A percentile compares a stretch with the other conserved stretches of the same genome.
These are phyloP conservation scores for Nephrotoma flavescens DNA, from an alignment of 2,888 invertebrate genomes.

Conservation along the genomic window DNA sequence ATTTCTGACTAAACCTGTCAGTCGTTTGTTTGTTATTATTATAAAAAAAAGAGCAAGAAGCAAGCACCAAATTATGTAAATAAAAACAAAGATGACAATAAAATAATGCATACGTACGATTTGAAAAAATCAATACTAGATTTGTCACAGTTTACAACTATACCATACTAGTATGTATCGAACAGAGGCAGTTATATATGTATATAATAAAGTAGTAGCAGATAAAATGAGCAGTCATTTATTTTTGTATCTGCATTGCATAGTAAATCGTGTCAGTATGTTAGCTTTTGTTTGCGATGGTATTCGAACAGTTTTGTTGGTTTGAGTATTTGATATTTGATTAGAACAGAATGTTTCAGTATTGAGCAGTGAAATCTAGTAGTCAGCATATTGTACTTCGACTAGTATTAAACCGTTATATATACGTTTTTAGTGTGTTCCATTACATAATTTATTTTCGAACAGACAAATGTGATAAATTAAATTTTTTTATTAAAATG, in stretches of 20 bases:
- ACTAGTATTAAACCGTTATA: background rate
- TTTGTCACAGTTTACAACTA: background rate
- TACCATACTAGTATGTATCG: background rate
- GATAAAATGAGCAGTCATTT: background rate
- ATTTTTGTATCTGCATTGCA: background rate
- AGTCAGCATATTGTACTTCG: background rate
- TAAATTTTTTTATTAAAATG: too few relatives aligned
- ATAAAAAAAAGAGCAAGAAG: background rate
- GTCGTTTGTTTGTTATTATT: background rate
- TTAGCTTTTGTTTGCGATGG: background rate
- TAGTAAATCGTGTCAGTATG: background rate
- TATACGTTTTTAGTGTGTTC: background rate
- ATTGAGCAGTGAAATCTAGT: background rate
- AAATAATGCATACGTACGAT: background rate
- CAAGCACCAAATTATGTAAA: background rate
- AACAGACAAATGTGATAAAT: background rate
- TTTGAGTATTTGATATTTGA: background rate
- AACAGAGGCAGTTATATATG: background rate
- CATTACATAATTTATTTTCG: background rate
- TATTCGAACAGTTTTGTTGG: background rate
- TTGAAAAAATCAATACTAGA: background rate
- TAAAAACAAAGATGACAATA: background rate
- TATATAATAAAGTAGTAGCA: background rate
- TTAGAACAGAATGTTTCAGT: background rate
- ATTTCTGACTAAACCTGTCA: background rate